Conservation (phyloP, 2,113 vertebrate genomes). For the Glaucidium brasilianum region DNA sequence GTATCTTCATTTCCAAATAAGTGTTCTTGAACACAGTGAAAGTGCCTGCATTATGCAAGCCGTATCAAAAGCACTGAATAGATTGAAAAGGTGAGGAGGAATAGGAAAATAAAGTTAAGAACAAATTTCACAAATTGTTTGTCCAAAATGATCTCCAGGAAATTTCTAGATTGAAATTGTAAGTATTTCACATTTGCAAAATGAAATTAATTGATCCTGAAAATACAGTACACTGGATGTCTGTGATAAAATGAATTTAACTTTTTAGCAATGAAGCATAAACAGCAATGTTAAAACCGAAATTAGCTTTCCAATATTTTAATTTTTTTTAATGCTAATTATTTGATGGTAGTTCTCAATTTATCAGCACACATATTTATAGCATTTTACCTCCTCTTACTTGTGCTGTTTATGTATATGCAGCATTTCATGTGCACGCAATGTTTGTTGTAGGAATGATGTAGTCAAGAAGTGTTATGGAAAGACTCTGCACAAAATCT, state of each 20-base stretch:
- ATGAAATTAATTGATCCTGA: not conserved
- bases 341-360: not conserved
- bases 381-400: not conserved
- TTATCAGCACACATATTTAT: not conserved
- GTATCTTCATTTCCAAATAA: slow-evolving; percentile 2
- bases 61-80: not conserved
- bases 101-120: not conserved
- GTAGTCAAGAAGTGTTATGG: not conserved
- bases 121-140: not conserved
- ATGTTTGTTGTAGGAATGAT: not conserved
- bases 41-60: not conserved
- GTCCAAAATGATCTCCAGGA: not conserved
- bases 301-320: not conserved
- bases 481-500: not conserved
- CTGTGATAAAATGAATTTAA: not conserved
- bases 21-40: not conserved
- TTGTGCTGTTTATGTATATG: not conserved
- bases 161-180: not conserved
- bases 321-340: not conserved
- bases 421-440: not conserved
- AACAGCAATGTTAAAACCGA: not conserved
- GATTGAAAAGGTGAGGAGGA: not conserved
- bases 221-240: not conserved
- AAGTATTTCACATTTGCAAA: not conserved
- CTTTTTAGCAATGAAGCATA: not conserved